Evolutionary conservation across 92 coral and sea anemone genomes (phyloP).

Genomic region (Zoanthus sociatus): DNA sequence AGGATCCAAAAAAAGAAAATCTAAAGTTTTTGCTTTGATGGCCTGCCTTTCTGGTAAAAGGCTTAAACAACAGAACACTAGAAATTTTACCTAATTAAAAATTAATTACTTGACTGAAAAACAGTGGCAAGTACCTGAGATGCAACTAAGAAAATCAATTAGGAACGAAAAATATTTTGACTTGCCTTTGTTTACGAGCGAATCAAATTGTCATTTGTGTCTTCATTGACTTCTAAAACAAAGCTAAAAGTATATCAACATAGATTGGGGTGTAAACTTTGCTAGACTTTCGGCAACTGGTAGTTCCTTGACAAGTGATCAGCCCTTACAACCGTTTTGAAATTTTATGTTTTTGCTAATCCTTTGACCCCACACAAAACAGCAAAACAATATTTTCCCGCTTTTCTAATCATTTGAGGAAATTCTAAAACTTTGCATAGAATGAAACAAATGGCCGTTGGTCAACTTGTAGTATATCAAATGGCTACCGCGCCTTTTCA

Average conservation of each 20-base stretch:
- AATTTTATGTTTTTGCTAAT: no score
- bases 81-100: slow-evolving; percentile 74
- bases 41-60: slow-evolving; percentile 53
- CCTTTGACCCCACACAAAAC: no score
- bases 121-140: slow-evolving; percentile 89
- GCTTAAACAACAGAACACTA: slow-evolving; percentile 78
- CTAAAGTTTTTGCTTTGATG: slow-evolving; percentile 36
- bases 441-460: neutral
- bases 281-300: neutral
- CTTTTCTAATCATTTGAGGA: neutral
- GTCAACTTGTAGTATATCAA: neutral
- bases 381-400: no score
- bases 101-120: slow-evolving; percentile 65
- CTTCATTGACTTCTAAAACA: slow-evolving; percentile 4
- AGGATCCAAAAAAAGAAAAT: slow-evolving; percentile 4
- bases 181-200: slow-evolving; percentile 6
- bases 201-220: neutral
- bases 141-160: slow-evolving; percentile 66
- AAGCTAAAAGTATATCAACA: slow-evolving; percentile 21
- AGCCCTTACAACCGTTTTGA: neutral
- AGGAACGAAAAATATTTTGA: slow-evolving; percentile 51
- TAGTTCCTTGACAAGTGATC: slow-evolving; percentile 1
- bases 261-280: neutral
- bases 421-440: neutral
- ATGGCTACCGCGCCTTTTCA: neutral